Evolutionary conservation across 1,140 invertebrate species (phyloP), one percentile per base, ranked within the genome.

Genomic region (Listronotus bonariensis): DNA sequence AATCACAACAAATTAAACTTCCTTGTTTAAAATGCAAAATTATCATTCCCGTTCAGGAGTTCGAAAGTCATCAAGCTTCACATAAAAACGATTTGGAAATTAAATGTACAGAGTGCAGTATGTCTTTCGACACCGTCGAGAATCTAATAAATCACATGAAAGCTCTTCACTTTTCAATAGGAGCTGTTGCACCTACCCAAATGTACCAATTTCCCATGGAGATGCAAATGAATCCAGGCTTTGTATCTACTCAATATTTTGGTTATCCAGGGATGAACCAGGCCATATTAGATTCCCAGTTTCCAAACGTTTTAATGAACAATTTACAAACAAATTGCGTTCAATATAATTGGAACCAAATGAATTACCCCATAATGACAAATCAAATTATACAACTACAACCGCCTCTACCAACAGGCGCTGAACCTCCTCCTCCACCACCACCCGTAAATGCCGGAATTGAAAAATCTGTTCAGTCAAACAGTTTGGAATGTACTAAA

Each of bases 81-180:
- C 53, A 42, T 55, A 31, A 14, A n/a, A 2, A 17, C 11, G 31
- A 48, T 20, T 7, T 9, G 6, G 53, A 55, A 41, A 42, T 42
- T 34, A 41, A 41, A 20, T 55, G 53, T 31, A 42, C 53, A 9
- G 53, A 55, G 15, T 55, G 53, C 38, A 8, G 38, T 31, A 42
- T 55, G 38, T 6, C 9, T 42, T 55, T 55, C 12, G 38, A 55
- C 20, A 42, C 38, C 6, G 17, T 43, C 12, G 18, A 31, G 12
- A 55, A 43, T 31, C 20, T 42, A 11, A 55, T 42, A n/a, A 55
- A 43, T 12, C 53, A 55, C 18, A 20, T 55, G 17, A 55, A 55
- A 55, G 17, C 14, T 9, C 38, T 42, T 41, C 52, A 54, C 15
- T 38, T 54, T 9, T 40, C 34, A 12, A 54, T 11, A 4, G 36